These are phyloP conservation scores for Diplazon laetatorius DNA, from an alignment of 2,888 invertebrate genomes.

Conservation along the genomic window DNA sequence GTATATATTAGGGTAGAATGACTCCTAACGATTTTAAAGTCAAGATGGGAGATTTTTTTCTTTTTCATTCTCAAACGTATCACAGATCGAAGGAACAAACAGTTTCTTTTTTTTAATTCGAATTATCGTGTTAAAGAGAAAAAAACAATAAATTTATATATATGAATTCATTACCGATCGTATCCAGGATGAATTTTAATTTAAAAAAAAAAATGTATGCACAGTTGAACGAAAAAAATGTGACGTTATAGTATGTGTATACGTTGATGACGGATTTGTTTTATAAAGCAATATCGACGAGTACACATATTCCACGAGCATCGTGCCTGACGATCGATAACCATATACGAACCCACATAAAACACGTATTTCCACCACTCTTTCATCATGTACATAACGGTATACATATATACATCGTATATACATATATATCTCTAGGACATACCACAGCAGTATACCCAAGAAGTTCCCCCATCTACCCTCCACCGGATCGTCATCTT, in stretches of 20 bases:
- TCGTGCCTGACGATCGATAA: conserved; percentile 53
- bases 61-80: too few relatives aligned
- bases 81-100: too few relatives aligned
- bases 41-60: too few relatives aligned
- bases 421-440: conserved; percentile 9
- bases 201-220: too few relatives aligned
- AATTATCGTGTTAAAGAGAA: too few relatives aligned
- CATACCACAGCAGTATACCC: conserved; percentile 9
- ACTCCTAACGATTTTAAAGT: too few relatives aligned
- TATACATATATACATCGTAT: background rate
- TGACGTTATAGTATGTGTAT: conserved; percentile 4
- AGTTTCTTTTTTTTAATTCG: too few relatives aligned
- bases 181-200: too few relatives aligned
- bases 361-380: conserved; percentile 35
- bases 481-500: conserved; percentile 12
- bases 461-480: background rate
- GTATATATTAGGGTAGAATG: too few relatives aligned
- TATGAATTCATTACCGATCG: too few relatives aligned
- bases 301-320: conserved; percentile 25
- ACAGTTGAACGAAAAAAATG: too few relatives aligned
- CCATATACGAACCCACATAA: conserved; percentile 25
- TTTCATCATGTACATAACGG: conserved; percentile 1
- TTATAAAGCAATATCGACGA: conserved; percentile 11
- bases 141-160: too few relatives aligned
- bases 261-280: conserved; percentile 30